Evolutionary conservation across 2,797 vertebrate species (phyloP).

Genomic region (Eulemur mongoz): DNA sequence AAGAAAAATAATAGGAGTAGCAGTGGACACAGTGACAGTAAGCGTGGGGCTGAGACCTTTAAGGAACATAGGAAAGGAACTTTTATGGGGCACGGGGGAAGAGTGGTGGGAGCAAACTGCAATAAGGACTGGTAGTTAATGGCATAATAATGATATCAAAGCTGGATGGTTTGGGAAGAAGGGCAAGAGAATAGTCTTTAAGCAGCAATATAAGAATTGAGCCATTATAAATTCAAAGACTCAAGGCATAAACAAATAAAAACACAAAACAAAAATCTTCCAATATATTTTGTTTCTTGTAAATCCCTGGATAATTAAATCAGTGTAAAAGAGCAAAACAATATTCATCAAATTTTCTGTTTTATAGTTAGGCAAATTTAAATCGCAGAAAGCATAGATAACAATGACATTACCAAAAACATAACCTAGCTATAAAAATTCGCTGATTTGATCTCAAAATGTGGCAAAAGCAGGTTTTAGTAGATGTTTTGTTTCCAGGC

Average conservation of each 20-base stretch:
- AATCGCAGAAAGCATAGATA: not conserved
- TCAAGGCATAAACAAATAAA: not conserved
- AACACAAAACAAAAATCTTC: not conserved
- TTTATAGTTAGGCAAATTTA: not conserved
- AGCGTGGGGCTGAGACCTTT: not conserved
- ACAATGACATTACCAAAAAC: not conserved
- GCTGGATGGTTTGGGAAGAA: not conserved
- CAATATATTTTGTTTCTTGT: not conserved
- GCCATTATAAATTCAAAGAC: not conserved
- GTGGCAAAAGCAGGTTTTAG: not conserved
- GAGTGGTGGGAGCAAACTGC: accelerated
- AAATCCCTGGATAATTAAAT: not conserved
- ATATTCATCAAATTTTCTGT: not conserved
- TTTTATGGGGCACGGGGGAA: not conserved
- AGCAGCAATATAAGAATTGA: not conserved
- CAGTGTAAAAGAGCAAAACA: not conserved
- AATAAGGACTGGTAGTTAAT: not conserved
- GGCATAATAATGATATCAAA: no score
- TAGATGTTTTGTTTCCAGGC: not conserved
- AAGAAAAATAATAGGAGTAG: not conserved
- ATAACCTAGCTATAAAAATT: not conserved
- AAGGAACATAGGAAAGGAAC: not conserved
- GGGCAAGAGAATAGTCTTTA: not conserved
- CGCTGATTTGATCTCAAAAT: not conserved
- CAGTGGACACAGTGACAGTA: not conserved